A percentile compares a stretch with the other conserved stretches of the same genome.
phyloP scores from a whole-genome alignment of 2,797 vertebrate genomes.

The Pangasius sanitwongsei region DNA sequence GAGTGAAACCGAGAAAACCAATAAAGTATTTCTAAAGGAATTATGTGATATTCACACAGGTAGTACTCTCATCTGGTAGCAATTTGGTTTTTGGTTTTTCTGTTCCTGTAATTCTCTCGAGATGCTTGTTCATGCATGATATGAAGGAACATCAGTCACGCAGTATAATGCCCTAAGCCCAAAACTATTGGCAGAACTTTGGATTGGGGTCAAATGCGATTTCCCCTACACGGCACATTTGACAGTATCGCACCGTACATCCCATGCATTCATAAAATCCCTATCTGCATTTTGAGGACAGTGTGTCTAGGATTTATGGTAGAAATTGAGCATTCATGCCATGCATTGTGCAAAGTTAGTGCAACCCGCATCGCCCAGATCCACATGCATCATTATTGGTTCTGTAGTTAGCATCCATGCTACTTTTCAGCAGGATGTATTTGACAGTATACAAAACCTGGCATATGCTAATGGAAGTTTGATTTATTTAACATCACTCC shows the following conservation, averaged over 20 bases:
- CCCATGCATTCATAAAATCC: conserved; percentile 45
- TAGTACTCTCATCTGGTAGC: not conserved
- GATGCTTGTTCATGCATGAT: conserved; percentile 2
- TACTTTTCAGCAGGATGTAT: conserved; percentile 23
- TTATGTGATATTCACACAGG: not conserved
- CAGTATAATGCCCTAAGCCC: conserved; percentile 8
- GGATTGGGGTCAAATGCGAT: conserved; percentile 50
- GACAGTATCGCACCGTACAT: conserved; percentile 26
- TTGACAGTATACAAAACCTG: not conserved
- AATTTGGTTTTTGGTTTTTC: not conserved
- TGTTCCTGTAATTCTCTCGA: conserved; percentile 2
- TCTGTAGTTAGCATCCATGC: conserved; percentile 28
- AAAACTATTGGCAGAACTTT: conserved; percentile 11
- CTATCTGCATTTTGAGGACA: conserved; percentile 46
- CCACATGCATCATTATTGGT: conserved; percentile 1
- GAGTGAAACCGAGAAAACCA: not conserved
- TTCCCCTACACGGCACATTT: conserved; percentile 32
- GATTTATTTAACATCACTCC: conserved; percentile 64
- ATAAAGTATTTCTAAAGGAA: not conserved
- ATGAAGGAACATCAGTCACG: conserved; percentile 4
- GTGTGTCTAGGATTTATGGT: conserved; percentile 44
- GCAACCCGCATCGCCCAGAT: conserved; percentile 56
- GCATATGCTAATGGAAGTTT: conserved; percentile 33
- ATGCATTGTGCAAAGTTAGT: conserved; percentile 29
- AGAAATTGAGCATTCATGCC: conserved; percentile 28